Evolutionary conservation across 1,140 invertebrate species (phyloP).

Genomic region (Drosophila seguyi): DNA sequence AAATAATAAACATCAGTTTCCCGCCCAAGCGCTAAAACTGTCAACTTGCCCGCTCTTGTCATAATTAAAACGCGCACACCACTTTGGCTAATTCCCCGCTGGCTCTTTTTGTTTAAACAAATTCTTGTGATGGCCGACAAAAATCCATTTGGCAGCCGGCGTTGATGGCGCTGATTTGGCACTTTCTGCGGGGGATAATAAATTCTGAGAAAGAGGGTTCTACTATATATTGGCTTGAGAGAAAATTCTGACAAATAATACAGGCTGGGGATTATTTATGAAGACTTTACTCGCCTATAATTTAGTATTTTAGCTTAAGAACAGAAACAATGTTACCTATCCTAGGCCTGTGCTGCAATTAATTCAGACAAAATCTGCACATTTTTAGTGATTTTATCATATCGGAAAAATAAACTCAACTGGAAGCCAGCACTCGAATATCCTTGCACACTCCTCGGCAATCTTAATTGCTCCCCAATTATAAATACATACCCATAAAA

Average conservation of each 20-base stretch:
- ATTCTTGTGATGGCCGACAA: slow-evolving; percentile 42
- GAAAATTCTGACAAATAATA: slow-evolving; percentile 68
- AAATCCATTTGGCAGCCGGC: slow-evolving; percentile 70
- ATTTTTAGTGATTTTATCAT: background rate
- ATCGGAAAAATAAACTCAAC: background rate
- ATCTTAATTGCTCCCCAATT: slow-evolving; percentile 49
- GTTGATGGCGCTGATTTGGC: slow-evolving; percentile 71
- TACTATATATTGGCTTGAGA: slow-evolving; percentile 30
- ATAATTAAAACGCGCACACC: slow-evolving; percentile 75
- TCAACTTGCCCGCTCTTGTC: slow-evolving; percentile 70
- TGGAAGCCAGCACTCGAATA: background rate
- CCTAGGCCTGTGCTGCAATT: background rate
- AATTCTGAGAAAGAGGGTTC: slow-evolving; percentile 14
- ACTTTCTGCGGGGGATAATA: slow-evolving; percentile 37
- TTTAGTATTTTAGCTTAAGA: background rate
- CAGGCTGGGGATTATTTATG: slow-evolving; percentile 61
- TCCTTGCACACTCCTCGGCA: slow-evolving; percentile 15
- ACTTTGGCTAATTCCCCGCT: slow-evolving; percentile 36
- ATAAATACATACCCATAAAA: slow-evolving; percentile 32
- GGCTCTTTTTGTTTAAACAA: slow-evolving; percentile 43
- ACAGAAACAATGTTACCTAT: background rate
- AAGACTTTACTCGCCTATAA: slow-evolving; percentile 36
- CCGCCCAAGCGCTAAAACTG: slow-evolving; percentile 60
- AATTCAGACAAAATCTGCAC: background rate
- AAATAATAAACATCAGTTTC: slow-evolving; percentile 51